Evolutionary conservation across 1,140 invertebrate genomes (phyloP).

Genomic region (Drosophila subpulchrella): DNA sequence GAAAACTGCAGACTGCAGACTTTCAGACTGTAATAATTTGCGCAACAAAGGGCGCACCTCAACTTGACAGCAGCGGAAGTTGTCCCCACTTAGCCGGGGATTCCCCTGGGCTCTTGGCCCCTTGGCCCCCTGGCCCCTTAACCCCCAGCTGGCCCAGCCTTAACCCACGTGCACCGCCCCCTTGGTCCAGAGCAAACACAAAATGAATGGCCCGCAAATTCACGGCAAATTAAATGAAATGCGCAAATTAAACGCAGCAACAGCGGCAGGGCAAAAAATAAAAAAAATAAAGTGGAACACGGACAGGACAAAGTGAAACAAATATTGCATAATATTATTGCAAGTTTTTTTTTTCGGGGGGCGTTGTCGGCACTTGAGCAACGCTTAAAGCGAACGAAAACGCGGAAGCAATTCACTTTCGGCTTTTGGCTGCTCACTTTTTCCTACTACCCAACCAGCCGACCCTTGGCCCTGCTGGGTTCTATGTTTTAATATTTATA

Average conservation of each 20-base stretch:
- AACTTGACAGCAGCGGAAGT: slow-evolving; percentile 38
- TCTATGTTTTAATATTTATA: slow-evolving; percentile 76
- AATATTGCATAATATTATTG: slow-evolving; percentile 76
- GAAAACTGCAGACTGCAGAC: slow-evolving; percentile 10
- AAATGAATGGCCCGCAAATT: slow-evolving; percentile 57
- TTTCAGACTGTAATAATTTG: slow-evolving; percentile 37
- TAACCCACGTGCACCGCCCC: background rate
- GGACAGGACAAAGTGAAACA: slow-evolving; percentile 59
- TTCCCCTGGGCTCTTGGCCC: background rate
- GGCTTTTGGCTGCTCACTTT: slow-evolving; percentile 34
- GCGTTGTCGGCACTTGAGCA: slow-evolving; percentile 28
- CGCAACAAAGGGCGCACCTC: slow-evolving; percentile 29
- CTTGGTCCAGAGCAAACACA: slow-evolving; percentile 15
- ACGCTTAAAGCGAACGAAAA: slow-evolving; percentile 59
- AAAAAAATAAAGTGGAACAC: slow-evolving; percentile 19
- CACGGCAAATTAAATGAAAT: slow-evolving; percentile 62
- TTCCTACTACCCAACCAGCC: background rate
- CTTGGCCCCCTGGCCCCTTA: background rate
- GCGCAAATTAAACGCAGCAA: slow-evolving; percentile 46
- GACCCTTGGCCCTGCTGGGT: background rate
- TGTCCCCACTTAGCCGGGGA: slow-evolving; percentile 36
- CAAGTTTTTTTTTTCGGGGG: slow-evolving; percentile 16
- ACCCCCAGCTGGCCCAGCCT: background rate
- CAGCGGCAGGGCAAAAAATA: slow-evolving; percentile 7
- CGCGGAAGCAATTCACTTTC: slow-evolving; percentile 73